A percentile compares a stretch with the other conserved stretches of the same genome.
Evolutionary conservation across 2,797 vertebrate species (phyloP).

Genomic region (Falco cherrug): DNA sequence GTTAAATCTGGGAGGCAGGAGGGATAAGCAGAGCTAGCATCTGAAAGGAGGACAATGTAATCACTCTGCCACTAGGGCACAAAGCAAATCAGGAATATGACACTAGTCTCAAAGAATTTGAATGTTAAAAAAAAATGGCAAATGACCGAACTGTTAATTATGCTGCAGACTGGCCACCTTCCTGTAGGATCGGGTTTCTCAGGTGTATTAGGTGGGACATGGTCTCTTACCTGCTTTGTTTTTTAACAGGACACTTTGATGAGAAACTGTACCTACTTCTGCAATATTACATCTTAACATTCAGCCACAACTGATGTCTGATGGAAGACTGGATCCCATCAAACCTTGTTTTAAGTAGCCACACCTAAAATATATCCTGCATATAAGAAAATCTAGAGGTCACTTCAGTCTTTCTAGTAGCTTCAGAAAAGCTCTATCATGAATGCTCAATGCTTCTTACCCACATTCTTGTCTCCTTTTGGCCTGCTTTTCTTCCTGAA

Average conservation of each 20-base stretch:
- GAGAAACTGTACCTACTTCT: background rate
- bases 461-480: background rate
- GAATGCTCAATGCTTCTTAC: background rate
- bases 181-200: background rate
- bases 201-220: background rate
- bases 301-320: background rate
- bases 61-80: fast-evolving
- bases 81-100: background rate
- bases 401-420: background rate
- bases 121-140: background rate
- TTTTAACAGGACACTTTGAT: background rate
- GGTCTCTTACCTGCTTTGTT: background rate
- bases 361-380: background rate
- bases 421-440: background rate
- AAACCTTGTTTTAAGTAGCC: background rate
- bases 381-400: background rate
- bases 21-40: background rate
- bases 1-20: background rate
- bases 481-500: background rate
- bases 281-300: background rate
- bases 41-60: background rate
- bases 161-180: background rate
- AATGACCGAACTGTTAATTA: background rate
- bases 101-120: background rate
- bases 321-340: background rate